Percentiles rank a stretch among this genome's conserved stretches.
Conservation (phyloP, 2,113 vertebrate species). For the Greenwoodochromis staneri region DNA sequence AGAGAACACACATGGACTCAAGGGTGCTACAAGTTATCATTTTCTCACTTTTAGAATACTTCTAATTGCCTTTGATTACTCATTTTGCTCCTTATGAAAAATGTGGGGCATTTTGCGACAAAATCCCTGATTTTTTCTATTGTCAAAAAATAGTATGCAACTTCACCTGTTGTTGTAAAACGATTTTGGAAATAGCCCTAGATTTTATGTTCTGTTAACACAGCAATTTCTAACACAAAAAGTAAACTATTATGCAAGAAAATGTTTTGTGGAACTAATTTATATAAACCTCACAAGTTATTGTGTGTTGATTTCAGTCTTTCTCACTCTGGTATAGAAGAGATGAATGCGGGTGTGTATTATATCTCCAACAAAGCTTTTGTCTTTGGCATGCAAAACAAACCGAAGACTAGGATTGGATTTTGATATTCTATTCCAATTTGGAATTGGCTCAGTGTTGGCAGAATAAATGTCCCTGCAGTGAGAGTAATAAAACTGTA, state of each 20-base stretch:
- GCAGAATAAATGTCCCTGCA: background rate
- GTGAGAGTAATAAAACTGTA: background rate
- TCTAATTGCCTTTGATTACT: background rate
- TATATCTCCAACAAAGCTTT: background rate
- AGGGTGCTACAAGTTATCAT: background rate
- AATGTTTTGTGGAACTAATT: background rate
- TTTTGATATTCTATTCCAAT: background rate
- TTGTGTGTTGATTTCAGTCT: background rate
- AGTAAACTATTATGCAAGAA: background rate
- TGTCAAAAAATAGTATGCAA: background rate
- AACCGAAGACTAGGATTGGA: background rate
- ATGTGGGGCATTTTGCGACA: background rate
- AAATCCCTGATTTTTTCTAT: background rate
- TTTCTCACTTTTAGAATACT: background rate
- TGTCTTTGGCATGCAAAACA: background rate
- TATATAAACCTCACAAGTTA: background rate
- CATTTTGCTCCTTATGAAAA: background rate
- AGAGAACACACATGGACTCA: background rate
- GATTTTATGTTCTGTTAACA: background rate
- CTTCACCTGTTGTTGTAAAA: background rate
- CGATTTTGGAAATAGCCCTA: background rate
- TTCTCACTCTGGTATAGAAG: background rate
- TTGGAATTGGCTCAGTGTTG: background rate
- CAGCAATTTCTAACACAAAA: background rate
- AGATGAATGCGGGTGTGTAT: background rate